phyloP scores from a whole-genome alignment of 2,888 invertebrate species.

The Chironomus riparius region DNA sequence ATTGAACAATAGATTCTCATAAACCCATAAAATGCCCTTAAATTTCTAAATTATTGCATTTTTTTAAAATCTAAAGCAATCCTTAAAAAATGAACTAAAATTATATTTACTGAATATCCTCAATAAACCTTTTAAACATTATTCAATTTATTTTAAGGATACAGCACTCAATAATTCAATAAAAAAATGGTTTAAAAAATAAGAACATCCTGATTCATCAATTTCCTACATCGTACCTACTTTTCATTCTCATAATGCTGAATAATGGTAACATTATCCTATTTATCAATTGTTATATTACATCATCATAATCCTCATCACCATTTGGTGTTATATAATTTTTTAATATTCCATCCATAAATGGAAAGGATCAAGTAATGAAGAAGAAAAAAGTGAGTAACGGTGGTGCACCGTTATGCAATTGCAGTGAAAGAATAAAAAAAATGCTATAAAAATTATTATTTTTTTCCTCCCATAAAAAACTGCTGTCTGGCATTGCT shows the following conservation, averaged over 20 bases:
- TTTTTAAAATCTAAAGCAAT: too few relatives aligned
- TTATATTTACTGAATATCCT: too few relatives aligned
- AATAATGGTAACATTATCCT: not conserved
- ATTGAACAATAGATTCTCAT: too few relatives aligned
- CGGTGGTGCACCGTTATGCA: not conserved
- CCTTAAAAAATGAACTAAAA: too few relatives aligned
- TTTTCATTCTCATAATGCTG: not conserved
- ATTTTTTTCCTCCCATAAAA: not conserved
- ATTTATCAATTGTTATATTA: not conserved
- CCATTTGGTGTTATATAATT: not conserved
- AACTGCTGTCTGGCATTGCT: not conserved
- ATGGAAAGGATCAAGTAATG: not conserved
- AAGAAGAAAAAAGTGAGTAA: not conserved
- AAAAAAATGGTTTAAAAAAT: not conserved
- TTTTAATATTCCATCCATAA: not conserved
- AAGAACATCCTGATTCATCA: not conserved
- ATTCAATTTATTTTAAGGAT: too few relatives aligned
- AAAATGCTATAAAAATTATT: not conserved
- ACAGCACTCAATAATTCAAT: not conserved
- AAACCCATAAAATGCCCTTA: too few relatives aligned
- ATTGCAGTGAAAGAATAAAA: not conserved
- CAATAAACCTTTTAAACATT: too few relatives aligned
- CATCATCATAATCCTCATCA: not conserved
- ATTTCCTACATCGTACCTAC: not conserved
- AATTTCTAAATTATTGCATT: too few relatives aligned